Conservation (phyloP, 2,113 vertebrate genomes). For the Mus spicilegus region DNA sequence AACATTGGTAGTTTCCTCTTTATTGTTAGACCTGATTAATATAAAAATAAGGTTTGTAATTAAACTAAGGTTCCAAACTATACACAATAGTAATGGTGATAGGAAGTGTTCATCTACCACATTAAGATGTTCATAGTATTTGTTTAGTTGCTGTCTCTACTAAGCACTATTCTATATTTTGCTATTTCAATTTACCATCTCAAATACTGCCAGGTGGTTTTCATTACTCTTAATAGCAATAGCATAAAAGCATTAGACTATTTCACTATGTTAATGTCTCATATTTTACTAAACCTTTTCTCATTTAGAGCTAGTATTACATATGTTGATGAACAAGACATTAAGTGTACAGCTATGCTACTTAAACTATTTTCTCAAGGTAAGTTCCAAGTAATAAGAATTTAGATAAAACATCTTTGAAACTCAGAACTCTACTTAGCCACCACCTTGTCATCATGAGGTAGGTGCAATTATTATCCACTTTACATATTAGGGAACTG, state of each 20-base stretch:
- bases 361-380: slow-evolving; percentile 47
- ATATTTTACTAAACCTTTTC: background rate
- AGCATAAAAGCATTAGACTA: background rate
- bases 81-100: background rate
- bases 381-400: slow-evolving; percentile 55
- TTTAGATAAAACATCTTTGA: slow-evolving; percentile 33
- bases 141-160: background rate
- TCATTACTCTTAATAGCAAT: slow-evolving; percentile 2
- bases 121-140: slow-evolving; percentile 1
- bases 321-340: background rate
- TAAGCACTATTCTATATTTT: background rate
- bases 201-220: background rate
- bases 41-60: background rate
- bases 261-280: background rate
- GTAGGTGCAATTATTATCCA: background rate
- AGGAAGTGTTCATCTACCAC: background rate
- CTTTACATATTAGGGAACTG: background rate
- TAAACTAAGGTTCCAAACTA: slow-evolving; percentile 43
- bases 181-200: background rate
- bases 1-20: background rate
- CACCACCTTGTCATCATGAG: background rate
- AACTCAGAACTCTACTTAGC: background rate
- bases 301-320: background rate
- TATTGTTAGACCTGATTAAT: background rate
- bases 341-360: background rate